These are phyloP conservation scores for Strigamia transsilvanica DNA, from an alignment of 2,888 invertebrate genomes.

Conservation along the genomic window DNA sequence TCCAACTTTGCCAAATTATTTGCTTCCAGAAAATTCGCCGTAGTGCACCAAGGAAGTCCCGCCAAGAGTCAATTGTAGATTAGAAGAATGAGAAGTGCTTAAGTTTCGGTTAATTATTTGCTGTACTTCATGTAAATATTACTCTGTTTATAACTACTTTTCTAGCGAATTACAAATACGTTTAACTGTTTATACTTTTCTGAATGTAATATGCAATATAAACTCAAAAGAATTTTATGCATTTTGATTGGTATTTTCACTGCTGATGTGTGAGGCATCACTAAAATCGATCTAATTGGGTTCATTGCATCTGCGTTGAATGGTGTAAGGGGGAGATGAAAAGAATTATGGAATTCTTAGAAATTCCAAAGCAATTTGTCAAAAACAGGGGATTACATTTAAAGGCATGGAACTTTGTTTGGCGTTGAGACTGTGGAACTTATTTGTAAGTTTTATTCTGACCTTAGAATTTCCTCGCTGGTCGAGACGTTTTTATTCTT, in stretches of 20 bases:
- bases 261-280: no score
- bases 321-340: not conserved
- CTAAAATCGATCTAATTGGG: no score
- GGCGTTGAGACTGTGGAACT: not conserved
- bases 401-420: not conserved
- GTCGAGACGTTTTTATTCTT: not conserved
- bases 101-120: slow-evolving; percentile 1
- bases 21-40: not conserved
- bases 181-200: not conserved
- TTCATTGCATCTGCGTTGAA: no score
- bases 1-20: not conserved
- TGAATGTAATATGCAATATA: not conserved
- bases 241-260: no score
- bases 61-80: not conserved
- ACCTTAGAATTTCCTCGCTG: not conserved
- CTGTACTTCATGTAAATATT: not conserved
- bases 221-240: not conserved
- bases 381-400: not conserved
- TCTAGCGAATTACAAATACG: not conserved
- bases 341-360: not conserved
- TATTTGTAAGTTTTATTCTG: not conserved
- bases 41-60: not conserved
- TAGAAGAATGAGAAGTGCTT: not conserved
- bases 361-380: not conserved
- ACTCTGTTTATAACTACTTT: not conserved